Base-by-base conservation (phyloP, 2,888 invertebrate genomes). In the Camptogramma bilineatum region DNA sequence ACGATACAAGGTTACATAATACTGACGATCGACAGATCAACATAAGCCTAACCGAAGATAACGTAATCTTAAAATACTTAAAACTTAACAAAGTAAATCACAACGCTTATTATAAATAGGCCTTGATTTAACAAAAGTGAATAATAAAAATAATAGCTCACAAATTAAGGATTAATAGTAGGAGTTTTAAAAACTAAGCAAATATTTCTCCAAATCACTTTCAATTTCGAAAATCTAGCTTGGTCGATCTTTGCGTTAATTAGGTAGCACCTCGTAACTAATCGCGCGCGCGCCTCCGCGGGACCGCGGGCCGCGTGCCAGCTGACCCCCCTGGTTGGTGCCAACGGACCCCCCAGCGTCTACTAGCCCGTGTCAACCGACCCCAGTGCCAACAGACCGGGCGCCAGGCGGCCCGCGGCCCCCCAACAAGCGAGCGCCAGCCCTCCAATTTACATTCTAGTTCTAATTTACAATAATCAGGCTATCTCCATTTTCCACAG, bases 181-280 rank as follows among this genome's bases (percentile, higher is more conserved):
- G 58, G 66, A 59, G 52, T 60, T 62, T 66, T 64, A 56, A 62
- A 56, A 70, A 68, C 66, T 72, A 69, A 73, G 72, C 71, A 70
- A 73, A 67, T 58, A 31, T 53, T 64, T 67, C 1, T 69, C 55
- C 54, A 64, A 73, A 72, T 67, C 66, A 59, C 75, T 73, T 69
- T 8, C 5, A 3, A 8, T 66, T 67, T 78, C 74, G 72, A 80
- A 82, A 75, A 81, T 76, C 79, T 85, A 84, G 83, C 80, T 88
- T 88, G 88, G 87, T 90, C 88, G 0, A 42, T 42, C 16, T 85
- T 87, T 84, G 80, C 87, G 79, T 87, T 16, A 39, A n/a, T 39
- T 39, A n/a, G n/a, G n/a, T n/a, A 88, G 88, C 88, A 89, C 89
- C 88, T 82, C 83, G 80, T 52, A 46, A 51, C 53, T 17, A 52